These are phyloP conservation scores for Hemibagrus guttatus DNA, from an alignment of 2,797 vertebrate genomes.

Conservation along the genomic window DNA sequence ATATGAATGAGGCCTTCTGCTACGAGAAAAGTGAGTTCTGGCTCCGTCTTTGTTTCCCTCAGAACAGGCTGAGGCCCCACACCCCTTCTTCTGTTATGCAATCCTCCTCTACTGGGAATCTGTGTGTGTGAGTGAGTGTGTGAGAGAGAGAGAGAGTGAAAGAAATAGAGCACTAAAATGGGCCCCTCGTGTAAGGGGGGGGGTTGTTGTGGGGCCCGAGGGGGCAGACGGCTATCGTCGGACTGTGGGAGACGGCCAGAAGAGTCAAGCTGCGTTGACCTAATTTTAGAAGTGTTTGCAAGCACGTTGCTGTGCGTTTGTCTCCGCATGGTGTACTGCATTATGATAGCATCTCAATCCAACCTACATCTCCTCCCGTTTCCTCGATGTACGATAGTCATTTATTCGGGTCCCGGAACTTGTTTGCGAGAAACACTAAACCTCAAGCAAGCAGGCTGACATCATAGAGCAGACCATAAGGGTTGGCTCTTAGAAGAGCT, in stretches of 20 bases:
- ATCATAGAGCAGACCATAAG: conserved; percentile 28
- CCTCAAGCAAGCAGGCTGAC: not conserved
- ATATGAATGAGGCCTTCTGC: conserved; percentile 73
- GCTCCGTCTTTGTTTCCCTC: conserved; percentile 54
- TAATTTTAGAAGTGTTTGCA: conserved; percentile 68
- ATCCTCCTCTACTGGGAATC: conserved; percentile 44
- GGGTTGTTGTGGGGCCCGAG: conserved; percentile 21
- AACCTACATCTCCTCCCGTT: not conserved
- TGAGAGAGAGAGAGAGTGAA: not conserved
- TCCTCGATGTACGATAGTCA: not conserved
- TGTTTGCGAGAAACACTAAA: not conserved
- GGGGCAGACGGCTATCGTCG: conserved; percentile 55
- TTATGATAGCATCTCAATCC: conserved; percentile 36
- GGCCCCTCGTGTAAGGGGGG: conserved; percentile 29
- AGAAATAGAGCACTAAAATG: conserved; percentile 14
- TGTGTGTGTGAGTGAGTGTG: conserved; percentile 13
- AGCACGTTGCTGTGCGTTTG: conserved; percentile 49
- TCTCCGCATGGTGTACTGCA: conserved; percentile 43
- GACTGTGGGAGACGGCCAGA: conserved; percentile 57
- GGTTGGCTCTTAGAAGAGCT: conserved; percentile 42
- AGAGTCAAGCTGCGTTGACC: conserved; percentile 69
- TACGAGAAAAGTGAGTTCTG: conserved; percentile 51
- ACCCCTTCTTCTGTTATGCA: conserved; percentile 61
- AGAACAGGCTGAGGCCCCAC: conserved; percentile 53
- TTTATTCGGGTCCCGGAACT: not conserved